Evolutionary conservation across 2,113 vertebrate genomes (phyloP).

Genomic region (Girardinichthys multiradiatus): DNA sequence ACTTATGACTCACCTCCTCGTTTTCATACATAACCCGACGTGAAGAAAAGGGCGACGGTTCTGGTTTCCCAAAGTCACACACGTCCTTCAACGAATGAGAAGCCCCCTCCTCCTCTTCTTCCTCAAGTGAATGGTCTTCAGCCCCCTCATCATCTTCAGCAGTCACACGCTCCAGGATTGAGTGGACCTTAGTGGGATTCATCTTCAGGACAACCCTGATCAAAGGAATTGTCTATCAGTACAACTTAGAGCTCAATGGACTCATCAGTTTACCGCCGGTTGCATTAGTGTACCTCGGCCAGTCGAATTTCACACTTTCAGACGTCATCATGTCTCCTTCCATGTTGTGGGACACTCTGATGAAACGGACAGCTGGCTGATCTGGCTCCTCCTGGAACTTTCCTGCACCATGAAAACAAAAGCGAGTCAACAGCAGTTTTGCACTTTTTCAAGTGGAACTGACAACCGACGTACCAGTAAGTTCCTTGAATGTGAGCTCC

Average conservation of each 20-base stretch:
- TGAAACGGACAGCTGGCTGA: conserved; percentile 81
- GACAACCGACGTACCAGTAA: conserved; percentile 82
- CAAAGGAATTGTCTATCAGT: conserved; percentile 1
- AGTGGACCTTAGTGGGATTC: conserved; percentile 93
- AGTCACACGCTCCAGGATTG: conserved; percentile 92
- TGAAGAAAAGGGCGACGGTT: conserved; percentile 97
- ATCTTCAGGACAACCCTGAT: conserved; percentile 91
- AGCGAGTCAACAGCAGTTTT: background rate
- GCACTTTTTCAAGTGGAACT: background rate
- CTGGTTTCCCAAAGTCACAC: conserved; percentile 93
- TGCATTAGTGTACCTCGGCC: conserved; percentile 85
- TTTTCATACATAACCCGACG: conserved; percentile 99
- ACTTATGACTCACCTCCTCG: conserved; percentile 86
- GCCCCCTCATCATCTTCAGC: conserved; percentile 91
- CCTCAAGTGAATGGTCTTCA: conserved; percentile 90
- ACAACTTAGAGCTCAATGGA: background rate
- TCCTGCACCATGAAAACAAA: conserved; percentile 69
- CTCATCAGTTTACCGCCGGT: background rate
- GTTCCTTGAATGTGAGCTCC: conserved; percentile 93
- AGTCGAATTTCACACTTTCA: conserved; percentile 92
- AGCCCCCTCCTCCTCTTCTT: conserved; percentile 89
- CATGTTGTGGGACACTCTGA: conserved; percentile 88
- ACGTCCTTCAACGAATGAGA: conserved; percentile 96
- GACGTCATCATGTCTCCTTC: conserved; percentile 90
- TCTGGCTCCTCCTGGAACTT: conserved; percentile 88